These are phyloP conservation scores for Peromyscus attwateri DNA, from an alignment of 2,797 vertebrate species.

Conservation along the genomic window DNA sequence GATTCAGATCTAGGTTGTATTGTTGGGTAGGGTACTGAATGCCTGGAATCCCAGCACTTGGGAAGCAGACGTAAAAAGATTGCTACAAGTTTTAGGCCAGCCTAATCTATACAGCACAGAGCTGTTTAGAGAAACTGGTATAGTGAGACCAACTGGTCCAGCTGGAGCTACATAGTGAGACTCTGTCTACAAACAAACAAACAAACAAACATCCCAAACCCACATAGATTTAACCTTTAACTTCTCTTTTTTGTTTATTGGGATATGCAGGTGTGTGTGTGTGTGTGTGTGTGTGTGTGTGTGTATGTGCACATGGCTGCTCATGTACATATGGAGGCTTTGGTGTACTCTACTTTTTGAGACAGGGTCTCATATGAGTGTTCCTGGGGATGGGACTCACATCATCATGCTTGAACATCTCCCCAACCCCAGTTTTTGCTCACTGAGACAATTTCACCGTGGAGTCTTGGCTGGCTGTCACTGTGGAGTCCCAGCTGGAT, in stretches of 20 bases:
- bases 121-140: neutral
- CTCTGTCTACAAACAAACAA: neutral
- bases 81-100: neutral
- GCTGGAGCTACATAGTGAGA: neutral
- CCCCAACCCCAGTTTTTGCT: neutral
- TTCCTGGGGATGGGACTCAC: neutral
- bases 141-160: neutral
- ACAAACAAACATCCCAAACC: neutral
- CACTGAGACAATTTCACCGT: neutral
- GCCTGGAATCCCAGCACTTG: neutral
- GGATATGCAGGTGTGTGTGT: neutral
- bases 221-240: neutral
- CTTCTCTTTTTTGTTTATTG: neutral
- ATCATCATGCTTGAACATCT: neutral
- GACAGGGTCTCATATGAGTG: neutral
- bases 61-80: neutral
- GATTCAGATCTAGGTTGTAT: constrained; percentile 8
- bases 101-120: neutral
- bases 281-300: neutral
- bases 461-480: neutral
- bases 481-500: no score
- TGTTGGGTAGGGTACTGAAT: neutral
- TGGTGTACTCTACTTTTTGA: neutral
- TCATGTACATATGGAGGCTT: neutral
- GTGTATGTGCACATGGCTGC: rapidly evolving